A percentile compares a stretch with the other conserved stretches of the same genome.
Conservation (phyloP, 2,888 invertebrate species). For the Acleris cristana region DNA sequence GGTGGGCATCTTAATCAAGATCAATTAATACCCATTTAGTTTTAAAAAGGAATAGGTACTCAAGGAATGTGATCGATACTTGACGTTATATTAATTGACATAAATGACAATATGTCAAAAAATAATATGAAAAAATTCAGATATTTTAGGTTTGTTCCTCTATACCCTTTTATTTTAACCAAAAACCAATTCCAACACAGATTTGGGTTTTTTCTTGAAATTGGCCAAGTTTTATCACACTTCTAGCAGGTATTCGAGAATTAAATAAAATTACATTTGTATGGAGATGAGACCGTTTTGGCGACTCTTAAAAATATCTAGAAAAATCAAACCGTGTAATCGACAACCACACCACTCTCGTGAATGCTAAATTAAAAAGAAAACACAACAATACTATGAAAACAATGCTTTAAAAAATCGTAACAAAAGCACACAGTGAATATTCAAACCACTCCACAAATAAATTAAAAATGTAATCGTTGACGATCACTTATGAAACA, state of each 20-base stretch:
- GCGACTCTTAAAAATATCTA: not conserved
- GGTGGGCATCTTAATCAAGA: no score
- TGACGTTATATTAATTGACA: no score
- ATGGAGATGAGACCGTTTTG: not conserved
- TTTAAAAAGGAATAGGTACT: no score
- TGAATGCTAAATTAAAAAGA: not conserved
- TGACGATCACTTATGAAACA: not conserved
- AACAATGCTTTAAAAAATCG: not conserved
- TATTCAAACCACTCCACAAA: constrained; percentile 4
- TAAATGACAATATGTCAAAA: no score
- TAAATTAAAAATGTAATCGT: not conserved
- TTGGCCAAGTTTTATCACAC: no score
- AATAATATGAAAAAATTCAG: no score
- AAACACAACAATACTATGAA: not conserved
- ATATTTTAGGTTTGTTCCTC: no score
- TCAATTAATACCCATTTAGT: no score
- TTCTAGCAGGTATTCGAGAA: not conserved
- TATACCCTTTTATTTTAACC: no score
- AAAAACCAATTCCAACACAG: no score
- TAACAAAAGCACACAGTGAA: constrained; percentile 21
- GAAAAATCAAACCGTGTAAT: not conserved
- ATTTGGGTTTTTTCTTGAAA: no score
- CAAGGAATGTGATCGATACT: no score
- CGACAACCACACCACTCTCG: constrained; percentile 22
- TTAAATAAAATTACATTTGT: not conserved